Evolutionary conservation across 1,140 invertebrate species (phyloP).

Genomic region (Saccostrea echinata): DNA sequence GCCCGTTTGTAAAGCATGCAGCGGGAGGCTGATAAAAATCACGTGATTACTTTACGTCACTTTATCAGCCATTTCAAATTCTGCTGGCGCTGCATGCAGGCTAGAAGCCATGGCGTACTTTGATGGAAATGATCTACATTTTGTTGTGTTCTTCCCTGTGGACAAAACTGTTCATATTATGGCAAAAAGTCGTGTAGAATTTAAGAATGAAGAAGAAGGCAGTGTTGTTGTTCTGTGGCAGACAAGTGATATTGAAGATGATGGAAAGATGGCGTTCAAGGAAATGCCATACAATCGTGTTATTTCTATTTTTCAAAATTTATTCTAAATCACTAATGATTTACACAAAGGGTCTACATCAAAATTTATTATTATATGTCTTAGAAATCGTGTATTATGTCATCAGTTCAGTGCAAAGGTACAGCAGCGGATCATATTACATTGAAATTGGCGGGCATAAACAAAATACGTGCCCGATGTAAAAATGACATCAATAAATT

Average conservation of each 20-base stretch:
- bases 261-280: not conserved
- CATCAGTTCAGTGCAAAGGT: no score
- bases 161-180: conserved; percentile 1
- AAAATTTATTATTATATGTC: no score
- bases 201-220: not conserved
- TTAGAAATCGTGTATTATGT: no score
- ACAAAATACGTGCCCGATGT: no score
- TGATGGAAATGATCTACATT: not conserved
- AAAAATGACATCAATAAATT: no score
- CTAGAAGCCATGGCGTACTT: not conserved
- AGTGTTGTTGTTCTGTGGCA: not conserved
- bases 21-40: not conserved
- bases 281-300: conserved; percentile 2
- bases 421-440: no score
- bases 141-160: conserved; percentile 7
- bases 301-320: not conserved
- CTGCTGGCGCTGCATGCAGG: not conserved
- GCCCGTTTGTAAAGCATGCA: not conserved
- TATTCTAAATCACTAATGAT: no score
- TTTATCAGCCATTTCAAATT: not conserved
- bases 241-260: conserved; percentile 2
- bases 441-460: no score
- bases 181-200: not conserved
- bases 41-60: not conserved
- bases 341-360: no score